Conservation (phyloP, 2,797 vertebrate genomes). For the Tauraco hartlaubi region DNA sequence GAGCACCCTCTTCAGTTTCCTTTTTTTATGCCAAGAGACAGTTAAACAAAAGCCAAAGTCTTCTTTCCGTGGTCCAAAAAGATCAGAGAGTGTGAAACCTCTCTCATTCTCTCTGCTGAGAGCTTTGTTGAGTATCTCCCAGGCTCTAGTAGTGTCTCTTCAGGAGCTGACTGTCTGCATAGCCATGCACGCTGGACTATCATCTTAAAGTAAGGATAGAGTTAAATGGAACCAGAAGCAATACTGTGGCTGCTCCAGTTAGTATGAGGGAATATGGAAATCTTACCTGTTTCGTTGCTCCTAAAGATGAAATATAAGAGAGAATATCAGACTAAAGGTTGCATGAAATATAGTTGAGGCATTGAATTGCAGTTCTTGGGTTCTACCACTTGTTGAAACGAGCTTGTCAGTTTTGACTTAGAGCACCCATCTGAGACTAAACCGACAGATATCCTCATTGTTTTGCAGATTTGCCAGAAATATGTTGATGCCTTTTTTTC, state of each 20-base stretch:
- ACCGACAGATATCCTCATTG: neutral
- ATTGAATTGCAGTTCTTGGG: neutral
- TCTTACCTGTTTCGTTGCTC: neutral
- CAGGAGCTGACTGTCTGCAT: neutral
- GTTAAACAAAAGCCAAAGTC: neutral
- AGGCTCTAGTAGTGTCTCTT: neutral
- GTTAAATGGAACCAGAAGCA: neutral
- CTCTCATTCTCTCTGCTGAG: neutral
- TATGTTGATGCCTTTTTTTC: neutral
- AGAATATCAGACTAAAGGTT: neutral
- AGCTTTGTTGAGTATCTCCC: neutral
- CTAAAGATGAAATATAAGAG: neutral
- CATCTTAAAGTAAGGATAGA: neutral
- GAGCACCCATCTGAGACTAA: rapidly evolving
- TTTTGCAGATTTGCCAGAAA: neutral
- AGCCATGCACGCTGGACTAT: neutral
- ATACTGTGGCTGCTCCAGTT: neutral
- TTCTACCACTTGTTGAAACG: neutral
- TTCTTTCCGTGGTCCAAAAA: neutral
- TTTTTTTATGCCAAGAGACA: neutral
- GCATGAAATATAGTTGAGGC: neutral
- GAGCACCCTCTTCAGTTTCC: neutral
- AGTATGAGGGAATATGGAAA: neutral
- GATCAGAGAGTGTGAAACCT: neutral
- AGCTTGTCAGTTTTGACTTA: neutral